Evolutionary conservation across 2,113 vertebrate species (phyloP), one percentile per base, ranked within the genome.

Genomic region (Arenaria interpres): DNA sequence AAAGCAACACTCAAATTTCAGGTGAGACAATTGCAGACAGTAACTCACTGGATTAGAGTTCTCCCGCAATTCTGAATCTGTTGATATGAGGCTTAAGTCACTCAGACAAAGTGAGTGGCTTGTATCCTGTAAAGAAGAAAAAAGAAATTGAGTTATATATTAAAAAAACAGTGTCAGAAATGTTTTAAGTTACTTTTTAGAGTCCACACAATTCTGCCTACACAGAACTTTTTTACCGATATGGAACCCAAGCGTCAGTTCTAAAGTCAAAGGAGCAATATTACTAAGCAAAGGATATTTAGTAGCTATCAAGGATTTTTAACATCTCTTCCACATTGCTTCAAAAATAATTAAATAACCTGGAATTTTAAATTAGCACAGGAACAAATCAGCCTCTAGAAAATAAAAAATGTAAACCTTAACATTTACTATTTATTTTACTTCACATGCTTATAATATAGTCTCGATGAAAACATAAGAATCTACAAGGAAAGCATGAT

Each of bases 51-150:
- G 98, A 86, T 98, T 98, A 48, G 99, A 97, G 97, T 98, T 99
- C 96, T 99, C 99, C 96, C 98, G 98, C 50, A 99, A 83, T 89
- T 99, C 99, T 25, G 99, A 99, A 96, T 99, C 99, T 89, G 99
- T 99, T 37, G 99, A 99, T 92, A 99, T 98, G 97, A 99, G 99
- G 97, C 99, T 99, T 97, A 99, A 96, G 97, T 99, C 99, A 97
- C 99, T 99, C 98, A 99, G 98, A 98, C 99, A 99, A 96, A 99
- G 98, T 10, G 99, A 99, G 97, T 99, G 99, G 98, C 99, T 99
- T 96, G 99, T 99, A 98, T 99, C 99, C 99, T 99, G 98, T 53
- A 94, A 95, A 88, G 78, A 96, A 64, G 57, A 93, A 50, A 76
- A 74, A 74, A 51, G 1, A 59, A 57, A 30, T 11, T 8, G 4